These are phyloP conservation scores for Aelia acuminata DNA, from an alignment of 2,888 invertebrate species.

Conservation along the genomic window DNA sequence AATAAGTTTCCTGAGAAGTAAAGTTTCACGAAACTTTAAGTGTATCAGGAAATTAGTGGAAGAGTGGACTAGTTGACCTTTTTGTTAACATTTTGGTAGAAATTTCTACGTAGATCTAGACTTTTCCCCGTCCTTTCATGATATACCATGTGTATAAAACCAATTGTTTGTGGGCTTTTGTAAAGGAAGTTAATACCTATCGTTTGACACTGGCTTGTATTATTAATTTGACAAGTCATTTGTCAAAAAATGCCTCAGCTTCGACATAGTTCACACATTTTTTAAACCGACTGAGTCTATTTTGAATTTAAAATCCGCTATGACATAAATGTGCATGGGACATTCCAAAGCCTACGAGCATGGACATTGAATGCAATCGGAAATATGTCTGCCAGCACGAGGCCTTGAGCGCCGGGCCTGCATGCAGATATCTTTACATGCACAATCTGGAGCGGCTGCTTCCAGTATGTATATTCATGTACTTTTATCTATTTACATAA, in stretches of 20 bases:
- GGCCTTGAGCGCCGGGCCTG: neutral
- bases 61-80: too few relatives aligned
- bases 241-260: neutral
- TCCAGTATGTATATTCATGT: neutral
- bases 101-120: too few relatives aligned
- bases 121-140: too few relatives aligned
- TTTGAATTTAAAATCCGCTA: neutral
- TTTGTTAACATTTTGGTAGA: too few relatives aligned
- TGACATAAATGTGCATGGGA: neutral
- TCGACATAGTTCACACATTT: neutral
- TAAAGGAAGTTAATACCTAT: too few relatives aligned
- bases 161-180: too few relatives aligned
- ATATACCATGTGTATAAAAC: too few relatives aligned
- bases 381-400: neutral
- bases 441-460: neutral
- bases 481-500: slow-evolving; percentile 30
- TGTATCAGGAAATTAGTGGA: too few relatives aligned
- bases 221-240: too few relatives aligned
- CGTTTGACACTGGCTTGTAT: too few relatives aligned
- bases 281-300: neutral
- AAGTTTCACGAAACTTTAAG: too few relatives aligned
- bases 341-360: neutral
- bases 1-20: too few relatives aligned
- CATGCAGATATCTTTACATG: neutral
- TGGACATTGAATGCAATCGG: neutral